These are phyloP conservation scores for Poliocrania exsul DNA, from an alignment of 2,797 vertebrate genomes.

Conservation along the genomic window DNA sequence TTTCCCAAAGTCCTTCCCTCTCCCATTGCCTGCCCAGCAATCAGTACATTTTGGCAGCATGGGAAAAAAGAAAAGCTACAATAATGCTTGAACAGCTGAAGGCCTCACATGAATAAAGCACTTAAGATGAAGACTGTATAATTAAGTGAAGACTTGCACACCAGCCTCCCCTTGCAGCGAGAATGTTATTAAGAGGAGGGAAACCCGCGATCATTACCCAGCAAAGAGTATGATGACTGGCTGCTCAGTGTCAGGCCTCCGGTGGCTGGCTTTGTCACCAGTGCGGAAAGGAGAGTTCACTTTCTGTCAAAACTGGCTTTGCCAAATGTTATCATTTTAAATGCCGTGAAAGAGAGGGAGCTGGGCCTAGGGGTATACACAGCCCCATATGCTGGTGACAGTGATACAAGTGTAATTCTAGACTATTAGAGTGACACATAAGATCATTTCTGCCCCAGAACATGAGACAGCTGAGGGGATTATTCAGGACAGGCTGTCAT, in stretches of 20 bases:
- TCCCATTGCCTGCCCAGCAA: background rate
- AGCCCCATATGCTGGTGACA: slow-evolving; percentile 94
- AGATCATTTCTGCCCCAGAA: slow-evolving; percentile 87
- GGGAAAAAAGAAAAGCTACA: background rate
- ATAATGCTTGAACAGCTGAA: slow-evolving; percentile 33
- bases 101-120: slow-evolving; percentile 66
- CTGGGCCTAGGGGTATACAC: slow-evolving; percentile 95
- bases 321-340: slow-evolving; percentile 96
- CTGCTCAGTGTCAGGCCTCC: slow-evolving; percentile 84
- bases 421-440: slow-evolving; percentile 94
- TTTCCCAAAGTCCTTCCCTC: background rate
- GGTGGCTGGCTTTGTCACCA: slow-evolving; percentile 85
- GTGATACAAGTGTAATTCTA: slow-evolving; percentile 98
- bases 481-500: slow-evolving; percentile 91
- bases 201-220: slow-evolving; percentile 87
- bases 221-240: slow-evolving; percentile 86
- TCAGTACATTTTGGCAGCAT: background rate
- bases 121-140: slow-evolving; percentile 76
- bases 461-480: slow-evolving; percentile 86
- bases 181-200: slow-evolving; percentile 76
- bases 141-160: slow-evolving; percentile 75
- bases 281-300: slow-evolving; percentile 82
- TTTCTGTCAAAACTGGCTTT: slow-evolving; percentile 90
- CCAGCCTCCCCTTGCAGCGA: slow-evolving; percentile 69
- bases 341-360: slow-evolving; percentile 91